Evolutionary conservation across 2,797 vertebrate species (phyloP).

Genomic region (Peromyscus aztecus): DNA sequence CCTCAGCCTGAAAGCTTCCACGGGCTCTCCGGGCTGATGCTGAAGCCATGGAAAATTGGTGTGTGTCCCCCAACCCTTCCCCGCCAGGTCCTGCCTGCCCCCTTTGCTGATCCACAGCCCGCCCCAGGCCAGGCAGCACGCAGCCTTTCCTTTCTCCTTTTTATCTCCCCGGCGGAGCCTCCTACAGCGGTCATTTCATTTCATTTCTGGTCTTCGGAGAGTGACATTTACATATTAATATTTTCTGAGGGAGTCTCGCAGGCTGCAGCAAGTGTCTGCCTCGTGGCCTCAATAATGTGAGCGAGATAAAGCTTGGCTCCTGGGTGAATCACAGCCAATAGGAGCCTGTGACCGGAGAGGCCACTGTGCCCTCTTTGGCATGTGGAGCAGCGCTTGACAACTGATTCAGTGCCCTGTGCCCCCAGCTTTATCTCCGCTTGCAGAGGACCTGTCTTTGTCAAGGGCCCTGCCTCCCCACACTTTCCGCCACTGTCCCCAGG

Average conservation of each 20-base stretch:
- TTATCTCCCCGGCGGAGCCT: slow-evolving; percentile 78
- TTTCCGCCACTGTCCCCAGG: slow-evolving; percentile 83
- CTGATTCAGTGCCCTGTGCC: slow-evolving; percentile 80
- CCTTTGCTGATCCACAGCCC: not conserved
- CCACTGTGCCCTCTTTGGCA: slow-evolving; percentile 87
- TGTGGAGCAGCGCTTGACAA: slow-evolving; percentile 85
- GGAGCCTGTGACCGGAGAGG: slow-evolving; percentile 86
- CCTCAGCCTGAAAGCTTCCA: not conserved
- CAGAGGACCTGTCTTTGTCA: slow-evolving; percentile 89
- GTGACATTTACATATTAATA: slow-evolving; percentile 89
- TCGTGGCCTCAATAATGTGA: slow-evolving; percentile 87
- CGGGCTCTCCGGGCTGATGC: not conserved
- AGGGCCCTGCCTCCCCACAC: slow-evolving; percentile 86
- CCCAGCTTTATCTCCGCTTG: slow-evolving; percentile 87
- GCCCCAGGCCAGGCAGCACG: not conserved
- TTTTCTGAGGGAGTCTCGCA: slow-evolving; percentile 84
- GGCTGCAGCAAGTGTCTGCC: slow-evolving; percentile 85
- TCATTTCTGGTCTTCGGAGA: slow-evolving; percentile 84
- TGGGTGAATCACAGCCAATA: slow-evolving; percentile 87
- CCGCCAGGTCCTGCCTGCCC: accelerated
- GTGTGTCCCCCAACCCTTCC: not conserved
- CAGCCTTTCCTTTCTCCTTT: not conserved
- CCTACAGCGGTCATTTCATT: slow-evolving; percentile 74
- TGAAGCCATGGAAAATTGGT: not conserved
- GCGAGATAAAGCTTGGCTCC: slow-evolving; percentile 88